Evolutionary conservation across 2,888 invertebrate species (phyloP), one percentile per base, ranked within the genome.

Genomic region (Chymomyza caudatula): DNA sequence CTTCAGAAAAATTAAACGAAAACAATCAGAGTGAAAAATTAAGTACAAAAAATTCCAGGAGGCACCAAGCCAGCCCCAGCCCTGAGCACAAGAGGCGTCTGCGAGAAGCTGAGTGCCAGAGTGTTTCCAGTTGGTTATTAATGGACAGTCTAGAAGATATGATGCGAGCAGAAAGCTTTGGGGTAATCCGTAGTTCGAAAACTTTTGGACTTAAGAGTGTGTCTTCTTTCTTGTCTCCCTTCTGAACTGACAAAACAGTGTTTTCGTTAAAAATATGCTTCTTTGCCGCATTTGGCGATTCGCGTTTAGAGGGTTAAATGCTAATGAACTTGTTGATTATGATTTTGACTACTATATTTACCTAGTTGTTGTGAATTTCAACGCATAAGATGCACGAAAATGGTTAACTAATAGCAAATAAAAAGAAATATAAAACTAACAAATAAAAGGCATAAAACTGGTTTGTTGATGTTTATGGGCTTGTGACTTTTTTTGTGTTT

Each of bases 241-340:
- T n/a, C n/a, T n/a, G n/a, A n/a, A n/a, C n/a, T n/a, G n/a, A n/a
- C n/a, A n/a, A n/a, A n/a, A n/a, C n/a, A n/a, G n/a, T n/a, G n/a
- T n/a, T n/a, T n/a, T n/a, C n/a, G n/a, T n/a, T n/a, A n/a, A n/a
- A n/a, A n/a, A n/a, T n/a, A n/a, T n/a, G n/a, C 11, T 37, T 71
- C 70, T 56, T 61, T 70, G 44, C 6, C 44, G 11, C 13, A 15
- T 44, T 65, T 55, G 66, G 54, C 20, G 65, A 61, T n/a, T 55
- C 76, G 71, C 64, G 73, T 81, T 73, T 77, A 66, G n/a, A n/a
- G 84, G 87, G 87, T 87, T 87, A 88, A 88, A 76, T 79, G 87
- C 82, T 87, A 87, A 87, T 87, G 88, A 88, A 87, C 87, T 85
- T 87, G 88, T 88, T 87, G 87, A 88, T 85, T 83, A 77, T 85